Conservation (phyloP, 2,797 vertebrate species). For the Ctenopoma multispine region DNA sequence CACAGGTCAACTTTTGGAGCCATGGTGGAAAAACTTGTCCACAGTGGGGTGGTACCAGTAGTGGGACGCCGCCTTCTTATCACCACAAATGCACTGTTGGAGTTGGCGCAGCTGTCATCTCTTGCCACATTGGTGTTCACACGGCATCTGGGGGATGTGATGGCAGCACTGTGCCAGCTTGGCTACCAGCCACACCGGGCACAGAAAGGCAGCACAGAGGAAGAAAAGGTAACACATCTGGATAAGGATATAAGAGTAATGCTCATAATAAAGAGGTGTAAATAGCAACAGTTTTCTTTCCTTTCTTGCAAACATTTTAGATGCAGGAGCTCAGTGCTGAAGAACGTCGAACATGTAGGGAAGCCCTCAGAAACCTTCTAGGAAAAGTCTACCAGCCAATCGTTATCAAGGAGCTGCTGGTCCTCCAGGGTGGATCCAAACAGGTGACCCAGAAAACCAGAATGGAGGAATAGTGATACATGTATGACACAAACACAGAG, state of each 20-base stretch:
- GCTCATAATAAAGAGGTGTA: background rate
- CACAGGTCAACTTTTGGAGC: conserved; percentile 86
- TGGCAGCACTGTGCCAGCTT: conserved; percentile 90
- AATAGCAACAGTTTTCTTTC: background rate
- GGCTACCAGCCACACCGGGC: conserved; percentile 84
- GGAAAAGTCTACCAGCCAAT: conserved; percentile 92
- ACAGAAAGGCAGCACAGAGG: conserved; percentile 48
- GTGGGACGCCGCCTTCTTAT: conserved; percentile 75
- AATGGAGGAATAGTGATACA: too few species aligned
- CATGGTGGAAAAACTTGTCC: conserved; percentile 78
- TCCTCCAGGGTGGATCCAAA: conserved; percentile 91
- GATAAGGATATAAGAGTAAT: background rate
- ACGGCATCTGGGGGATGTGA: conserved; percentile 90
- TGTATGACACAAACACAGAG: too few species aligned
- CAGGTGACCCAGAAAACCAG: conserved; percentile 78
- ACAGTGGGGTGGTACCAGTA: conserved; percentile 13
- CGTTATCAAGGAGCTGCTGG: conserved; percentile 90
- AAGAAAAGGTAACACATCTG: conserved; percentile 62
- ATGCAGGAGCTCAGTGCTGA: conserved; percentile 83
- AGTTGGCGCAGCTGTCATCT: conserved; percentile 78
- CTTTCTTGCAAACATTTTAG: background rate
- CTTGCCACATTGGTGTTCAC: conserved; percentile 87
- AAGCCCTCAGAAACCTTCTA: conserved; percentile 84
- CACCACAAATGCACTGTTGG: conserved; percentile 79
- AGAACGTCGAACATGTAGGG: conserved; percentile 80